Percentiles rank a stretch among this genome's conserved stretches.
These are phyloP conservation scores for Penaeus monodon DNA, from an alignment of 2,888 invertebrate species.

Conservation along the genomic window DNA sequence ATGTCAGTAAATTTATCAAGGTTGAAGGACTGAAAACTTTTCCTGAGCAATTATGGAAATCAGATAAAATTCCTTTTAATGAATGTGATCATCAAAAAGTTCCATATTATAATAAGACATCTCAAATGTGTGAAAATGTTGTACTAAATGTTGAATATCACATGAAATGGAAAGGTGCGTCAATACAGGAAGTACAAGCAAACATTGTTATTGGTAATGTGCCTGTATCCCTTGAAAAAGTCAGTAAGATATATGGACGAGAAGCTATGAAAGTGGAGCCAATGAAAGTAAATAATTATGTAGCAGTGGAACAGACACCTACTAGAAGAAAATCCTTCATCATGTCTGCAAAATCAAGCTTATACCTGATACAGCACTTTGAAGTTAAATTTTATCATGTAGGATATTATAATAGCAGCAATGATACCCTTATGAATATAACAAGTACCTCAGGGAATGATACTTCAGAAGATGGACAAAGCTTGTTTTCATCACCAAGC, in stretches of 20 bases:
- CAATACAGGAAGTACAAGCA: conserved; percentile 26
- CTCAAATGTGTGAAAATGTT: conserved; percentile 44
- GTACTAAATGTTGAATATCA: conserved; percentile 46
- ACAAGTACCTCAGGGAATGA: neutral
- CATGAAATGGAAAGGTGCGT: conserved; percentile 40
- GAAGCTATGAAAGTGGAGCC: too few species aligned
- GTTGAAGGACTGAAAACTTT: conserved; percentile 13
- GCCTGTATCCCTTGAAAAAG: conserved; percentile 12
- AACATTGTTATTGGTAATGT: conserved; percentile 33
- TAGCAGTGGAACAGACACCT: too few species aligned
- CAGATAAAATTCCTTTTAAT: neutral
- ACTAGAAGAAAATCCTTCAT: too few species aligned
- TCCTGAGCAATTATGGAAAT: neutral
- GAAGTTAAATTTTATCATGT: conserved; percentile 14
- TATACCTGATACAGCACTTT: neutral
- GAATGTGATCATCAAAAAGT: conserved; percentile 12
- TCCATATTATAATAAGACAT: conserved; percentile 27
- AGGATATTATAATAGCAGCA: neutral
- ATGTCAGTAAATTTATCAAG: conserved; percentile 31
- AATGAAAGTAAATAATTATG: too few species aligned
- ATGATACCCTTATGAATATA: neutral
- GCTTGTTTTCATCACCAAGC: neutral
- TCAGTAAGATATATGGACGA: neutral
- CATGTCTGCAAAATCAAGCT: too few species aligned
- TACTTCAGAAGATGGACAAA: neutral